Base-by-base conservation (phyloP, 2,797 vertebrate species). In the Furcifer pardalis region DNA sequence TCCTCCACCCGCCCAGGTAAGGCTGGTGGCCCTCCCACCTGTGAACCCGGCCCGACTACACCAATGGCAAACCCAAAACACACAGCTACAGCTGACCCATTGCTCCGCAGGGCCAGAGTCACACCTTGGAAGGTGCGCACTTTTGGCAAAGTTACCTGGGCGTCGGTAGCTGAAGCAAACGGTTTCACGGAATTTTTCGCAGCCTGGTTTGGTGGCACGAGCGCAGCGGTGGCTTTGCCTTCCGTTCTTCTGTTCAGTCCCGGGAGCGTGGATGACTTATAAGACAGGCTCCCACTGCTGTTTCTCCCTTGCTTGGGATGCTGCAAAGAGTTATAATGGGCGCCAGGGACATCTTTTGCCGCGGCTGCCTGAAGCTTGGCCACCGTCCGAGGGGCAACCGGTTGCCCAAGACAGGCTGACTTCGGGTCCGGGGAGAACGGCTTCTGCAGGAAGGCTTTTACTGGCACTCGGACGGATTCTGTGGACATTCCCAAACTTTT, bases 391-490 rank as follows among this genome's bases (percentile, higher is more conserved):
- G 89, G 40, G 66, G 78, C 49, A 32, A 87, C 73, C 12, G 93
- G 93, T 65, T 90, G 88, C 91, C 95, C 92, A 69, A 80, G 84
- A 69, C 91, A 91, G 37, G 71, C 13, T 5, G 84, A 44, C 3
- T 92, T 95, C 15, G 78, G 91, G 77, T 94, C 94, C 32, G 85
- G 91, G 17, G 85, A 37, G 12, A 46, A 84, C 0, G 92, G 83
- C 90, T 95, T 97, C 88, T 93, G 97, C 27, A 96, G 90, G 25
- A 96, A 96, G 17, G 98, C 91, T 92, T 97, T 95, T 0, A 98
- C 98, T 0, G 98, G 98, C 19, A 95, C 96, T 68, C 98, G 94
- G 35, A 99, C 96, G 25, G 97, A 97, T 80, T 99, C 98, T 0
- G 95, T 95, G 1, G 97, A 97, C 52, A 96, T 97, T 82, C 97